Conservation (phyloP, 2,888 invertebrate species). For the Troilus luridus region DNA sequence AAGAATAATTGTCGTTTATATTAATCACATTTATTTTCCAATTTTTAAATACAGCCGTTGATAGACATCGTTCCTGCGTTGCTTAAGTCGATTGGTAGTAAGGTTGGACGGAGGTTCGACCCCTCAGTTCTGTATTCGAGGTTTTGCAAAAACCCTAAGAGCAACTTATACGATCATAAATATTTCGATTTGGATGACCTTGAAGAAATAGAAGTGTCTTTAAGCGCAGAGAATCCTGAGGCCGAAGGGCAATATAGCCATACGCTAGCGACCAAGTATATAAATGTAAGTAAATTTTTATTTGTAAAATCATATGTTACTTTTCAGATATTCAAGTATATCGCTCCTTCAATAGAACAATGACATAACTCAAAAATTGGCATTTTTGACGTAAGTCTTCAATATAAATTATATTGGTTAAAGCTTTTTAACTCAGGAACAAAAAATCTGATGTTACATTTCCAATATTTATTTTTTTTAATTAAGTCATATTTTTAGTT, state of each 20-base stretch:
- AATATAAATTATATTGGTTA: too few relatives aligned
- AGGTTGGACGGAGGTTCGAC: not conserved
- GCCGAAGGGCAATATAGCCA: not conserved
- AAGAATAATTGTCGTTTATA: not conserved
- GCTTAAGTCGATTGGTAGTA: not conserved
- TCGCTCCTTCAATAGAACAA: too few relatives aligned
- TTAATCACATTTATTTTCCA: not conserved
- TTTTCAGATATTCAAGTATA: too few relatives aligned
- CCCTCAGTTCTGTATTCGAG: conserved; percentile 58
- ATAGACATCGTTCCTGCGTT: not conserved
- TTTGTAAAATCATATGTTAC: not conserved
- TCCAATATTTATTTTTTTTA: too few relatives aligned
- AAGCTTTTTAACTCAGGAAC: too few relatives aligned
- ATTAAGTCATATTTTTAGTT: too few relatives aligned
- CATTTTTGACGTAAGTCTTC: too few relatives aligned
- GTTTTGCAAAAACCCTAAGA: conserved; percentile 60
- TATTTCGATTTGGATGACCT: conserved; percentile 52
- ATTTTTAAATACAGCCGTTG: not conserved
- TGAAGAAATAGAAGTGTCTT: conserved; percentile 38
- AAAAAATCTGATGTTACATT: too few relatives aligned
- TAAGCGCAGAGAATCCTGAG: not conserved
- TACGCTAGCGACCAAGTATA: not conserved
- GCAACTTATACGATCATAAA: conserved; percentile 54
- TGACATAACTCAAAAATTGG: too few relatives aligned
- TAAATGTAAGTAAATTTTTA: not conserved